Percentiles rank a stretch among this genome's conserved stretches.
phyloP scores from a whole-genome alignment of 2,888 invertebrate genomes.

The Aleiodes testaceus region DNA sequence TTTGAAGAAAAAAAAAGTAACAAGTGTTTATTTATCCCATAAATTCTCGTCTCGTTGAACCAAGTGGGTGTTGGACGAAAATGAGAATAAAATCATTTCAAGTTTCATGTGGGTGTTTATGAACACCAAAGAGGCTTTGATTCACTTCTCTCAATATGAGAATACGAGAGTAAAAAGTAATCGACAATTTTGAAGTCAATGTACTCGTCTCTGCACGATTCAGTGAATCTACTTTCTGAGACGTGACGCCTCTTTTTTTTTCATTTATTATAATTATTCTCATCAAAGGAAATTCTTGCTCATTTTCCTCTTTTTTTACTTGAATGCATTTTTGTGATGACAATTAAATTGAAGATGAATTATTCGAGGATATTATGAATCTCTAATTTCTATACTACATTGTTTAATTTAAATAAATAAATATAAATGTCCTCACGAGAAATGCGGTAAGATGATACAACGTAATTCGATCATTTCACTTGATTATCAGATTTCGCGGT shows the following conservation, averaged over 20 bases:
- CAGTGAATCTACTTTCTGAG: slow-evolving; percentile 20
- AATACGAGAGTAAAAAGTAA: neutral
- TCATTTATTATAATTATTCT: neutral
- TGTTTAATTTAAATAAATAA: slow-evolving; percentile 5
- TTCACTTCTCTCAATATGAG: slow-evolving; percentile 11
- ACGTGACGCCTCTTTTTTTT: slow-evolving; percentile 4
- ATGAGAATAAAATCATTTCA: slow-evolving; percentile 25
- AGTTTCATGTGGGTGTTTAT: slow-evolving; percentile 33
- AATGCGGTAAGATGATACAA: slow-evolving; percentile 59
- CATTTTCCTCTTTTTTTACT: too few species aligned
- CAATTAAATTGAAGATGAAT: slow-evolving; percentile 22
- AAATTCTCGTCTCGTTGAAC: neutral
- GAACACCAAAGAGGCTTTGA: slow-evolving; percentile 23
- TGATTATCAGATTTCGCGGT: slow-evolving; percentile 60
- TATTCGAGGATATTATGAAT: neutral
- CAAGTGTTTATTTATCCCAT: slow-evolving; percentile 3
- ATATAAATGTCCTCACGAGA: slow-evolving; percentile 33
- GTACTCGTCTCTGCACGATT: slow-evolving; percentile 14
- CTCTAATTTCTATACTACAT: neutral
- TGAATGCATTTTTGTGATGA: too few species aligned
- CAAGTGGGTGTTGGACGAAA: slow-evolving; percentile 27
- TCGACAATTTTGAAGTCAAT: slow-evolving; percentile 20
- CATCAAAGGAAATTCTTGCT: neutral
- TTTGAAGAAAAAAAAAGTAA: neutral
- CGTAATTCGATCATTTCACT: slow-evolving; percentile 62